Evolutionary conservation across 2,888 invertebrate species (phyloP), one percentile per base, ranked within the genome.

Genomic region (Polylopha cassiicola): DNA sequence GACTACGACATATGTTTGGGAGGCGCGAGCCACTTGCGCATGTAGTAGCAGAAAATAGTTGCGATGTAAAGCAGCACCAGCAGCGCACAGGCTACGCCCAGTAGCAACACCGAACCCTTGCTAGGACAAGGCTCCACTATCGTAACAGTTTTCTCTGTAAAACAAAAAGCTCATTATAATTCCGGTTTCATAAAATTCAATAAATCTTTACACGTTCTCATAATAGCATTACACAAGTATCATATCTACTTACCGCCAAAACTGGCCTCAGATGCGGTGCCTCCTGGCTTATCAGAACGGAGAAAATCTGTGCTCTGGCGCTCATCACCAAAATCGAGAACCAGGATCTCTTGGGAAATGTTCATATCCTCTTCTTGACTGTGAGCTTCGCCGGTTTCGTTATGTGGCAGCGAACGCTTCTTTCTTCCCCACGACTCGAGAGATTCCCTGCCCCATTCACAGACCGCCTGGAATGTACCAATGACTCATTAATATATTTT

Each of bases 81-180:
- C 46, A 97, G 89, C 42, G 95, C 95, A 74, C 96, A 96, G 37
- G 96, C 95, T 15, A 96, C 95, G 46, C 95, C 95, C 44, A 97
- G 84, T 18, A 95, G 92, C 56, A 97, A 80, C n/a, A 97, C 94
- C 3, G 96, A 96, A 14, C 94, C 92, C 76, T 95, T 95, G 61
- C 95, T 95, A 29, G 96, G 96, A 70, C 97, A 97, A 7, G 95
- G 95, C 73, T 95, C 95, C 55, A 94, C 91, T 51, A 95, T 94
- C 53, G 95, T 95, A 52, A 95, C 94, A 37, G 94, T 95, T 88
- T 95, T 94, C 73, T 95, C 95, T 94, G 87, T 1, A 87, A 87
- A 50, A 33, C 49, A 48, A 49, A 47, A 39, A 39, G 24, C 7
- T 8, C 21, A 34, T 6, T 29, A 16, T 15, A 30, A 20, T 6